Evolutionary conservation across 64 coral and sea anemone species (phyloP).

Genomic region (Stylophora pistillata): DNA sequence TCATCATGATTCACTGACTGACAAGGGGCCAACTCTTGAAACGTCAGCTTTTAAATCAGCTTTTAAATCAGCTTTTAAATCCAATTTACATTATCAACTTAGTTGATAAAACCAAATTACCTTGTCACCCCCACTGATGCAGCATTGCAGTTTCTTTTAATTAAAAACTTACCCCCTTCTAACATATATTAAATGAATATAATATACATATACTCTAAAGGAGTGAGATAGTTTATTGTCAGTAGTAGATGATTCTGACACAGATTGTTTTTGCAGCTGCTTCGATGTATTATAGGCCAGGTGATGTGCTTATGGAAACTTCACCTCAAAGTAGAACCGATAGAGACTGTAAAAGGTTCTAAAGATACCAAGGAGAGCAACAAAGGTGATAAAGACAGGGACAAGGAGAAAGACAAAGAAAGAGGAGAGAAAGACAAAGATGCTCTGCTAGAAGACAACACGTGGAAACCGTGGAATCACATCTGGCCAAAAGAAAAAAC

Average conservation of each 20-base stretch:
- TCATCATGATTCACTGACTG: no score
- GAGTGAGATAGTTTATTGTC: not conserved
- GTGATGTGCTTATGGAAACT: constrained; percentile 87
- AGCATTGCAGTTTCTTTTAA: no score
- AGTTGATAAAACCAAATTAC: no score
- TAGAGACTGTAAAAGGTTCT: constrained; percentile 53
- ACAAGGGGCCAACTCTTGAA: no score
- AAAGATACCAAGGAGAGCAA: constrained; percentile 62
- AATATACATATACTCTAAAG: no score
- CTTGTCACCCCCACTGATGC: no score
- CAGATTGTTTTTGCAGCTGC: constrained; percentile 27
- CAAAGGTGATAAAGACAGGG: constrained; percentile 64
- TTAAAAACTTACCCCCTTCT: no score
- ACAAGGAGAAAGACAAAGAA: constrained; percentile 86
- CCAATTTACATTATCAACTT: no score
- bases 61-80: no score
- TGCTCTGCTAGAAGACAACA: constrained; percentile 71
- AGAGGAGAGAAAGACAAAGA: constrained; percentile 77
- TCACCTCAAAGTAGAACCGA: constrained; percentile 82
- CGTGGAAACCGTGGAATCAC: constrained; percentile 95
- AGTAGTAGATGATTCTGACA: not conserved
- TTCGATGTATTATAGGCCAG: constrained; percentile 91
- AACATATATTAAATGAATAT: no score
- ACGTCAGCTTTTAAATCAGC: no score
- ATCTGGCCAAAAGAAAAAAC: constrained; percentile 95